A percentile compares a stretch with the other conserved stretches of the same genome.
Evolutionary conservation across 2,113 vertebrate species (phyloP).

Genomic region (Coptodon rendalli): DNA sequence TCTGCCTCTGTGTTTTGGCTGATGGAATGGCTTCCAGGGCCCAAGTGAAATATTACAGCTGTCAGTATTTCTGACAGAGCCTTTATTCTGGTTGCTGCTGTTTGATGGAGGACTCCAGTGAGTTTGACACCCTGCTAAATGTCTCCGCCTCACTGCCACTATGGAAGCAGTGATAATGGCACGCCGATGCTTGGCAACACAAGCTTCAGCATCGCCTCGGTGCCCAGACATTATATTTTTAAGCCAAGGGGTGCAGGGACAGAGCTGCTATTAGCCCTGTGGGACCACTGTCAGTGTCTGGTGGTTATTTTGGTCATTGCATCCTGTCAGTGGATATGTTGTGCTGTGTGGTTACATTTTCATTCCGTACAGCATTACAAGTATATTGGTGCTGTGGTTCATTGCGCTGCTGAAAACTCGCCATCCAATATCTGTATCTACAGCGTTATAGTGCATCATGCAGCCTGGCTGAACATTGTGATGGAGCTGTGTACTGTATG

Average conservation of each 20-base stretch:
- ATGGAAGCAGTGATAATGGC: constrained; percentile 42
- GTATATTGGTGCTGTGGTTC: neutral
- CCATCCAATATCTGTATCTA: neutral
- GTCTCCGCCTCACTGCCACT: constrained; percentile 40
- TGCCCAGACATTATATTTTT: constrained; percentile 1
- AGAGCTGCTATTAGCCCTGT: constrained; percentile 1
- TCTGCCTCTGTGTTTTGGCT: constrained; percentile 25
- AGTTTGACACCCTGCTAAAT: constrained; percentile 61
- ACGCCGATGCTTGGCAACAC: constrained; percentile 8
- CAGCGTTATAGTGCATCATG: neutral
- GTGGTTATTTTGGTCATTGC: neutral
- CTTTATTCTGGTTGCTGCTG: constrained; percentile 52
- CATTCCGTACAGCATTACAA: neutral
- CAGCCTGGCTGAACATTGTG: neutral
- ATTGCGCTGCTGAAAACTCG: neutral
- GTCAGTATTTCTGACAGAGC: constrained; percentile 56
- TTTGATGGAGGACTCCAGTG: constrained; percentile 55
- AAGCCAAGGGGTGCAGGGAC: neutral
- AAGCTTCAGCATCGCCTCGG: neutral
- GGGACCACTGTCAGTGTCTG: neutral
- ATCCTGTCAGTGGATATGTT: neutral
- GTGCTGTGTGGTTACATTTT: neutral
- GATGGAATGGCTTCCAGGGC: constrained; percentile 43
- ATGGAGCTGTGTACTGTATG: neutral
- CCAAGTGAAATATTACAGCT: constrained; percentile 61